A percentile compares a stretch with the other conserved stretches of the same genome.
Conservation (phyloP, 2,888 invertebrate species). For the Parnassius glacialis region DNA sequence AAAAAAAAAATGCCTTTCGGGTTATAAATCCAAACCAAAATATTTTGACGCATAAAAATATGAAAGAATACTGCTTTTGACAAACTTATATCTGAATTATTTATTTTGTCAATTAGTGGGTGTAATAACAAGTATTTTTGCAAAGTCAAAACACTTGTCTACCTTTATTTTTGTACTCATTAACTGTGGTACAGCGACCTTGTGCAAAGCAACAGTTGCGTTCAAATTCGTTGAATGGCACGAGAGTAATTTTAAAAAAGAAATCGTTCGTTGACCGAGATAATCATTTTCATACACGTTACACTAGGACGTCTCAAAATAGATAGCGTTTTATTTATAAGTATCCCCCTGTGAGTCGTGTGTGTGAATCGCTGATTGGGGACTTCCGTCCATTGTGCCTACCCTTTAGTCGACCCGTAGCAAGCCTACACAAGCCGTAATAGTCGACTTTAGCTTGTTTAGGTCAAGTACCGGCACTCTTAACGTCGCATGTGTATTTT, state of each 20-base stretch:
- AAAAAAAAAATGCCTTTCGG: no score
- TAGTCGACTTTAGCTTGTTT: constrained; percentile 23
- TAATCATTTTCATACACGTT: constrained; percentile 11
- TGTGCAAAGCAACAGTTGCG: constrained; percentile 12
- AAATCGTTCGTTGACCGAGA: constrained; percentile 22
- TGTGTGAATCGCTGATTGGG: constrained; percentile 38
- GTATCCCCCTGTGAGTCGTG: constrained; percentile 28
- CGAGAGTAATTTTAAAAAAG: constrained; percentile 6
- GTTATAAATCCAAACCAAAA: no score
- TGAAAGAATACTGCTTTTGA: no score
- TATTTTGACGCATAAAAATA: no score
- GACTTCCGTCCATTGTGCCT: constrained; percentile 38
- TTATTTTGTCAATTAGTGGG: constrained; percentile 1
- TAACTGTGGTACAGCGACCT: constrained; percentile 19
- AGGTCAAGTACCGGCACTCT: constrained; percentile 23
- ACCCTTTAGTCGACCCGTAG: constrained; percentile 28
- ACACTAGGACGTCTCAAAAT: constrained; percentile 19
- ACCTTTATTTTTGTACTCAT: constrained; percentile 17
- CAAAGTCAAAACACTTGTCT: constrained; percentile 5
- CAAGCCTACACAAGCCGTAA: constrained; percentile 26
- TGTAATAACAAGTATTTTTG: background rate
- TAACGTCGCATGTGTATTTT: background rate
- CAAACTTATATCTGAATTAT: no score
- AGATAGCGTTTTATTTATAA: constrained; percentile 17
- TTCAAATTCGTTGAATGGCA: constrained; percentile 16